Base-by-base conservation (phyloP, 2,888 invertebrate species). In the Nemurella pictetii region DNA sequence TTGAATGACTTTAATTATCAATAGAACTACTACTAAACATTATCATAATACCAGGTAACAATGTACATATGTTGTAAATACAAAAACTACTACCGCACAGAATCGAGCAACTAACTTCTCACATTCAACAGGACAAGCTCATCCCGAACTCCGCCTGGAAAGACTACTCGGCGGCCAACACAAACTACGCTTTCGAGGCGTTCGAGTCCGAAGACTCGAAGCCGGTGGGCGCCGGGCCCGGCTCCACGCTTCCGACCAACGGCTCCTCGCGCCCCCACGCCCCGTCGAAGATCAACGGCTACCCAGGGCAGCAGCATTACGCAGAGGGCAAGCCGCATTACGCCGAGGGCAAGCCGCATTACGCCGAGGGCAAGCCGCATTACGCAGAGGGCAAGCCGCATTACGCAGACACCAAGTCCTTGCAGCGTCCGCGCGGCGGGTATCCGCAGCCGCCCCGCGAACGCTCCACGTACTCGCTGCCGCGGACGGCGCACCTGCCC, bases 141-240 rank as follows among this genome's bases (percentile, higher is more conserved):
- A 95, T 97, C 87, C 95, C 95, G 28, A 95, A 94, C 89, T 94
- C 95, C 26, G 96, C 96, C 0, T 97, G 97, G 97, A 96, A 96
- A 89, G 97, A 97, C 89, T 97, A 97, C 89, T 94, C 95, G 0
- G 92, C 94, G 0, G 93, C 94, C 0, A 96, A 96, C 90, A 96
- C 96, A 0, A 97, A 97, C 90, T 97, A 97, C 90, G 97, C 96
- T 0, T 97, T 97, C 90, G 97, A 97, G 88, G 95, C 96, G 0
- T 96, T 95, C 89, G 97, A 96, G 88, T 95, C 95, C 85, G 96
- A 96, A 88, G 95, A 96, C 89, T 95, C 95, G 88, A 80, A 78
- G 5, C 84, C 84, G 2, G 73, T 85, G 15, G 85, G 85, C n/a
- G 73, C 84, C 27, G 90, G 90, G 0, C 32, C 75, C n/a, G 83